These are phyloP conservation scores for Pollenia labialis DNA, from an alignment of 2,888 invertebrate species.

Conservation along the genomic window DNA sequence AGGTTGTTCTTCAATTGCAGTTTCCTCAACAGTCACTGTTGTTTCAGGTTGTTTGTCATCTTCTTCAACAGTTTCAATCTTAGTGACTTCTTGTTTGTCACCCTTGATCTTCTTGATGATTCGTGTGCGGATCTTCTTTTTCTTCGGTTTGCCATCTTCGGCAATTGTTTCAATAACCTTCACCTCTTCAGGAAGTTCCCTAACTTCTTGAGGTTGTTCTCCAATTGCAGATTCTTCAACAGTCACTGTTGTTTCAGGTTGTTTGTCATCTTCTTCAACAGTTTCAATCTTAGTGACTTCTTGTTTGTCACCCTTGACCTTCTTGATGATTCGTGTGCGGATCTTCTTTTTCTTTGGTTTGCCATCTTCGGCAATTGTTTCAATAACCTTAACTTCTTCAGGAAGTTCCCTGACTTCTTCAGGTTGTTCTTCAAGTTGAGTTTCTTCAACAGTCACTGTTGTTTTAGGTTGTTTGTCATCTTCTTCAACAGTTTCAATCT, in stretches of 20 bases:
- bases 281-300: constrained; percentile 83
- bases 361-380: constrained; percentile 54
- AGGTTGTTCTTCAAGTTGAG: constrained; percentile 32
- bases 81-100: constrained; percentile 29
- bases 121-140: constrained; percentile 32
- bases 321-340: constrained; percentile 62
- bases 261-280: constrained; percentile 82
- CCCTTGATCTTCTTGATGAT: constrained; percentile 21
- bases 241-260: constrained; percentile 81
- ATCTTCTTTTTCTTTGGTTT: constrained; percentile 61
- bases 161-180: constrained; percentile 1
- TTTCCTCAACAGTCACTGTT: constrained; percentile 20
- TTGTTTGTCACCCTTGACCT: constrained; percentile 76
- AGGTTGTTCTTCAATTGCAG: background rate
- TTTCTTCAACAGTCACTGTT: constrained; percentile 60
- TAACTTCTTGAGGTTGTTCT: constrained; percentile 80
- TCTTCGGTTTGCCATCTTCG: constrained; percentile 16
- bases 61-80: constrained; percentile 31
- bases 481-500: constrained; percentile 61
- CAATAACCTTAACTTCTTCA: constrained; percentile 53
- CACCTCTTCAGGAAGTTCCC: constrained; percentile 73
- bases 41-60: constrained; percentile 22
- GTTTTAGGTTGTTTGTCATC: constrained; percentile 61
- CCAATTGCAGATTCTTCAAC: constrained; percentile 72
- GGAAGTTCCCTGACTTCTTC: constrained; percentile 49